These are phyloP conservation scores for Calliphora vomitoria DNA, from an alignment of 2,888 invertebrate genomes.

Conservation along the genomic window DNA sequence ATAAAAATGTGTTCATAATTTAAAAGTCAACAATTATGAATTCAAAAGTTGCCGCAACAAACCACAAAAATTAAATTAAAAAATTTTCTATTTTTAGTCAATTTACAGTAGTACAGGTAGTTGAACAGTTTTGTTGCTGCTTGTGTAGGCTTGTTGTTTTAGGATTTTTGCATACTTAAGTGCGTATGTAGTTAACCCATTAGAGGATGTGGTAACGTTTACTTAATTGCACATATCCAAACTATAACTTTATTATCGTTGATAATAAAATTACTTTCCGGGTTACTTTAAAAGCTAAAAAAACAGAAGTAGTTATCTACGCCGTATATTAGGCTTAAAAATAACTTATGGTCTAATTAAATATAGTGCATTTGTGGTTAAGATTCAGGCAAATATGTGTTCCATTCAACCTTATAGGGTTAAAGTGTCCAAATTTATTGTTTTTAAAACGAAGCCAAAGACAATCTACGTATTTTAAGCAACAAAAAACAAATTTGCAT, in stretches of 20 bases:
- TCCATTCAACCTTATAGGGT: neutral
- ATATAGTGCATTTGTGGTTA: no score
- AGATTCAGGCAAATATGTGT: no score
- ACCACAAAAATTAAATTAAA: slow-evolving; percentile 55
- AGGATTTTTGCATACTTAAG: neutral
- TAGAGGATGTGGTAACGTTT: no score
- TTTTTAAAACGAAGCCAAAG: neutral
- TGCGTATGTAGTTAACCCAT: no score
- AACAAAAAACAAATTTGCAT: slow-evolving; percentile 7
- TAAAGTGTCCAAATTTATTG: neutral
- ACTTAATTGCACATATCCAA: no score
- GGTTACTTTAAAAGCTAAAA: no score
- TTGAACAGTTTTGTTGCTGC: neutral
- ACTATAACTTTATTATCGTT: no score
- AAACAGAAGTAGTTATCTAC: no score
- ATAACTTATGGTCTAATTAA: no score
- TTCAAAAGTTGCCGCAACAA: slow-evolving; percentile 14
- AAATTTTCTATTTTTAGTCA: slow-evolving; percentile 6
- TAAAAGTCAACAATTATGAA: slow-evolving; percentile 64
- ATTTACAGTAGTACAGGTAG: neutral
- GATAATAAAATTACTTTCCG: no score
- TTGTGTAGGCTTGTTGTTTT: neutral
- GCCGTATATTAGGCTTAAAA: no score
- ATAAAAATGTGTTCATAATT: slow-evolving; percentile 42
- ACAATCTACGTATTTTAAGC: neutral